Evolutionary conservation across 64 coral and sea anemone species (phyloP), one percentile per base, ranked within the genome.

Genomic region (Pachyseris speciosa): DNA sequence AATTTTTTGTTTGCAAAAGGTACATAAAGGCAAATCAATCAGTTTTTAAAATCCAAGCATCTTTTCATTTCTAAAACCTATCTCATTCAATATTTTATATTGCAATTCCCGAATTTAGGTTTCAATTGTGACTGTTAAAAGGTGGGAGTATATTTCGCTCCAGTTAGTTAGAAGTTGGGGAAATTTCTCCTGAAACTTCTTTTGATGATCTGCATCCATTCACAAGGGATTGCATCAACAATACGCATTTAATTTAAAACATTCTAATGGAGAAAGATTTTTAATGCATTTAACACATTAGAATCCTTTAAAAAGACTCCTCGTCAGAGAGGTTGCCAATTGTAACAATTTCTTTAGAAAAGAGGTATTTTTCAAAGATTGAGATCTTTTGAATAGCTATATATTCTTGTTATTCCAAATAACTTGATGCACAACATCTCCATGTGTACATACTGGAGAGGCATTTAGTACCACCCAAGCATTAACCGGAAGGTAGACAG

Each of bases 101-200:
- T 80, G 75, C 32, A 80, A 80, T 60, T 51, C 75, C 4, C 75
- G 4, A 33, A 60, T 53, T 53, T 80, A 19, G 19, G 75, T 80
- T 53, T 80, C 75, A 33, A 80, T 51, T 17, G 75, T n/a, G 4
- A 80, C 75, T 16, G 10, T 51, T 17, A 80, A 80, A 6, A 47
- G 47, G 0, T 27, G 24, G 2, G 32, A 53, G 47, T 57, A 80
- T 33, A 53, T 80, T n/a, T 55, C 26, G 0, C 53, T 59, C 44
- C 75, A 79, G 47, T 79, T 7, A 52, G 28, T n/a, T 27, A 0
- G 10, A 60, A 53, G 7, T n/a, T 53, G 19, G 4, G 75, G 47
- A 53, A 33, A 55, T 32, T 80, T 32, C 9, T 51, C 43, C 22
- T 78, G 12, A 50, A 51, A 78, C 74, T 36, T 47, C n/a, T 44